A percentile compares a stretch with the other conserved stretches of the same genome.
Conservation (phyloP, 2,888 invertebrate species). For the Drosophila rellima region DNA sequence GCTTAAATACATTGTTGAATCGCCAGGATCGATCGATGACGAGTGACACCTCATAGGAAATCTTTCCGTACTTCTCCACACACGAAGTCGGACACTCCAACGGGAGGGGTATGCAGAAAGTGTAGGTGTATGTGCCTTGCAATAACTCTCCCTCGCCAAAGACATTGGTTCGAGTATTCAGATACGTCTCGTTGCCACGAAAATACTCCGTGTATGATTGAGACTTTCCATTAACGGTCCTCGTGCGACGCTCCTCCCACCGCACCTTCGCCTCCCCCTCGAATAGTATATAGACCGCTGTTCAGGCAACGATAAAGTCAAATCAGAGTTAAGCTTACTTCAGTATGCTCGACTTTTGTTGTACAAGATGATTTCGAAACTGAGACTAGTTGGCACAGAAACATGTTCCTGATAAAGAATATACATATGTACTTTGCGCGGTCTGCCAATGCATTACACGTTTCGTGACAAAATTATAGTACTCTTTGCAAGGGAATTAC, state of each 20-base stretch:
- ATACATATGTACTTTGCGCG: too few species aligned
- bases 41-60: slow-evolving; percentile 91
- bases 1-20: slow-evolving; percentile 85
- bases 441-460: too few species aligned
- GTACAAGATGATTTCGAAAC: too few species aligned
- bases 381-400: too few species aligned
- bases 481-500: too few species aligned
- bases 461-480: too few species aligned
- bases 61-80: slow-evolving; percentile 90
- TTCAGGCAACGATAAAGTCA: background rate
- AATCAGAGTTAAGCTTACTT: too few species aligned
- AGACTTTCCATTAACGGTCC: slow-evolving; percentile 44
- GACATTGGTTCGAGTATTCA: slow-evolving; percentile 52
- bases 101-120: slow-evolving; percentile 88
- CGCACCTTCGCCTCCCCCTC: slow-evolving; percentile 69
- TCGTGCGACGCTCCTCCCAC: slow-evolving; percentile 59
- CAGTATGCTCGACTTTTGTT: too few species aligned
- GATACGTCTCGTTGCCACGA: slow-evolving; percentile 54
- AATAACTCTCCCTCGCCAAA: slow-evolving; percentile 54
- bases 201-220: slow-evolving; percentile 47
- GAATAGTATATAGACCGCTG: slow-evolving; percentile 65
- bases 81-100: slow-evolving; percentile 90
- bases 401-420: too few species aligned
- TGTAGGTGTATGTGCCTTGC: slow-evolving; percentile 87
- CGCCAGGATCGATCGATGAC: slow-evolving; percentile 93